Evolutionary conservation across 2,797 vertebrate genomes (phyloP), one percentile per base, ranked within the genome.

Genomic region (Scomberomorus guttatus): DNA sequence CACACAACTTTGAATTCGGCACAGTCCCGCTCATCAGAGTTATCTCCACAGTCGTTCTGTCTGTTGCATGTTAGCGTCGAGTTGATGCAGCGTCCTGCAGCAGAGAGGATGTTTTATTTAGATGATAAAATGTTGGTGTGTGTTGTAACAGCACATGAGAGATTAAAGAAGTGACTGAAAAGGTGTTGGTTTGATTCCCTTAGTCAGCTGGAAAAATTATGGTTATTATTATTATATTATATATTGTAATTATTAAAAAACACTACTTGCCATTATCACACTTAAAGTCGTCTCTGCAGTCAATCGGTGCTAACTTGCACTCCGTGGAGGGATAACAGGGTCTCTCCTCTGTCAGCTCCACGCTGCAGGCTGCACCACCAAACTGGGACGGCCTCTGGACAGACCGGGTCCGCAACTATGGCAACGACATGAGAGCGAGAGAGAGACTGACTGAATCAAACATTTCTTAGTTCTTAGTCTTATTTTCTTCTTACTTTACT

Each of bases 1-100:
- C 65, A 97, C 2, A 97, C 95, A 0, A 14, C 0, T 20, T 80
- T 95, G 17, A 72, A 87, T 3, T 61, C 66, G 0, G 13, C 81
- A 55, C 98, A 99, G 68, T 94, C 67, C 59, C 81, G 96, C 94
- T 99, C 98, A 24, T 99, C 98, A 0, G 97, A 97, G 83, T 96
- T 97, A 80, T 99, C 98, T 6, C 95, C 96, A 48, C 98, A 99
- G 92, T 99, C 98, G 25, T 98, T 97, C 93, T 99, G 97, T 32
- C 86, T 93, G 89, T 99, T 99, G 79, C 98, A 98, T 44, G 92
- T 90, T 54, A 98, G 85, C 0, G 90, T 93, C 0, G 85, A 84
- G 77, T 95, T 90, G 87, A 99, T 95, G 86, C 97, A 99, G 74
- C 97, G 97, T 24, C 97, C 98, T 99, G 91, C 37, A 65, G 91